Percentiles rank a stretch among this genome's conserved stretches.
Evolutionary conservation across 1,140 invertebrate species (phyloP).

Genomic region (Oryctes rhinoceros): DNA sequence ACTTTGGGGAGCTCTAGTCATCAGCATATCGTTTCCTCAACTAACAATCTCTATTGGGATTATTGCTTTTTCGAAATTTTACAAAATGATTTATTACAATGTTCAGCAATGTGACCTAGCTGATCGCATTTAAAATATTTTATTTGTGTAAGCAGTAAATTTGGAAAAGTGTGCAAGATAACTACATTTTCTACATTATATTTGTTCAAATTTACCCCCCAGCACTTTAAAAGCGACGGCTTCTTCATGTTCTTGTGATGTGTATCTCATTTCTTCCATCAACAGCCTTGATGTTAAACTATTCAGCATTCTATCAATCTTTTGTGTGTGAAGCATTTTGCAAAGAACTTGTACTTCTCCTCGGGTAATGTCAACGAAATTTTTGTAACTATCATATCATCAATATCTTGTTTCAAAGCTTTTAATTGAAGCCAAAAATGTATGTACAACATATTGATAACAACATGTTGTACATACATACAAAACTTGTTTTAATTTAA

Average conservation of each 20-base stretch:
- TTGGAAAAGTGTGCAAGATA: neutral
- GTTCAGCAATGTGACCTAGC: slow-evolving; percentile 8
- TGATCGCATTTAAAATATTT: slow-evolving; percentile 30
- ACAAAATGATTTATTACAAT: slow-evolving; percentile 22
- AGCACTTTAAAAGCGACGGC: neutral
- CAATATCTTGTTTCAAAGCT: too few relatives aligned
- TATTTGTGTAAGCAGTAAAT: neutral
- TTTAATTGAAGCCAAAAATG: too few relatives aligned
- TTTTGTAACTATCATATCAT: too few relatives aligned
- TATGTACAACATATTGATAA: too few relatives aligned
- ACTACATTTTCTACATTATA: neutral
- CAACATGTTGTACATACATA: too few relatives aligned
- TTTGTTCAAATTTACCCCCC: neutral
- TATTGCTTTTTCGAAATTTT: slow-evolving; percentile 7
- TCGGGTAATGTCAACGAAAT: too few relatives aligned
- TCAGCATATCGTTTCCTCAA: neutral
- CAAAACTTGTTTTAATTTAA: too few relatives aligned
- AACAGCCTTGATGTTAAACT: too few relatives aligned
- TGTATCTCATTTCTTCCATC: slow-evolving; percentile 41
- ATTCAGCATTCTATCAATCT: too few relatives aligned
- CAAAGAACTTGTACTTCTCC: too few relatives aligned
- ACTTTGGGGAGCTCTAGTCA: too few relatives aligned
- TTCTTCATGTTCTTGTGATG: neutral
- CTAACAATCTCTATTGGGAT: neutral
- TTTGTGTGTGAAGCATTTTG: too few relatives aligned